Percentiles rank a stretch among this genome's conserved stretches.
phyloP scores from a whole-genome alignment of 2,888 invertebrate genomes.

The Amphipoea lucens region DNA sequence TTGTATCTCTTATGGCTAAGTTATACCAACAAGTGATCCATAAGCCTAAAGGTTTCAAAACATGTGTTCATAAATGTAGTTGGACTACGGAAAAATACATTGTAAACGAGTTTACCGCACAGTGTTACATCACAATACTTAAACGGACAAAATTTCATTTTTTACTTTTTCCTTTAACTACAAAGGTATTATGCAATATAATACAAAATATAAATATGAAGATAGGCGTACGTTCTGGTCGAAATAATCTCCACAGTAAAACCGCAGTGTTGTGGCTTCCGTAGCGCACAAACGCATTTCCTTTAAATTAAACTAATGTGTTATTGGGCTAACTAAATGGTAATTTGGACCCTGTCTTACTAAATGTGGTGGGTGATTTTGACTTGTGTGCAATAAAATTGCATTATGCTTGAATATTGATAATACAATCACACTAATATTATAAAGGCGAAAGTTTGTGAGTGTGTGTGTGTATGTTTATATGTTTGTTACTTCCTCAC shows the following conservation, averaged over 20 bases:
- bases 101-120: neutral
- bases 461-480: too few relatives aligned
- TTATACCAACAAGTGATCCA: neutral
- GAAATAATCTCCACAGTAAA: conserved; percentile 66
- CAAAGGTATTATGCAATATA: conserved; percentile 63
- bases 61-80: neutral
- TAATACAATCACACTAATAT: neutral
- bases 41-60: neutral
- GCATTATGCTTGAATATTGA: conserved; percentile 12
- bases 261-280: conserved; percentile 77
- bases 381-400: conserved; percentile 1
- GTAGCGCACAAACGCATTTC: conserved; percentile 75
- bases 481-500: too few relatives aligned
- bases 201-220: conserved; percentile 74
- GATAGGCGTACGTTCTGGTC: conserved; percentile 59
- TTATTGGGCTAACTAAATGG: conserved; percentile 67
- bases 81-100: too few relatives aligned
- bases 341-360: conserved; percentile 47
- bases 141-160: conserved; percentile 10
- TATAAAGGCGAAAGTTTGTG: too few relatives aligned
- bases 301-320: conserved; percentile 79
- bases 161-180: conserved; percentile 1
- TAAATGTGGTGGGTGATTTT: conserved; percentile 37
- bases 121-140: neutral
- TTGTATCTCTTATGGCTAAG: neutral